A percentile compares a stretch with the other conserved stretches of the same genome.
Evolutionary conservation across 2,113 vertebrate species (phyloP).

Genomic region (Lepus europaeus): DNA sequence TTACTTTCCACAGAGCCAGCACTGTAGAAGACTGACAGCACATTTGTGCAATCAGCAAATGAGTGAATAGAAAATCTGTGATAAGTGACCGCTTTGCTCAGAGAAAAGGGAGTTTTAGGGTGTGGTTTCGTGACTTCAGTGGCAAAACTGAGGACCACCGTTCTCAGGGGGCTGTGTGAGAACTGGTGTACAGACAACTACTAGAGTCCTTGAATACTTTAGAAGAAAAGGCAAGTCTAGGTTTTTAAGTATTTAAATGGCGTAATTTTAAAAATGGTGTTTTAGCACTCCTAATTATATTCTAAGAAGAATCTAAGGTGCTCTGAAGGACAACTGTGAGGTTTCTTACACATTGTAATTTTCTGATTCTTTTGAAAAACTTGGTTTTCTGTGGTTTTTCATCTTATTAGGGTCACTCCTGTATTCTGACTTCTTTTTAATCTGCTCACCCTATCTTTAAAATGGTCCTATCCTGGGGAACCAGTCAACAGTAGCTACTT

Average conservation of each 20-base stretch:
- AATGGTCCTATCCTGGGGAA: constrained; percentile 26
- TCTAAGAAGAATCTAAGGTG: constrained; percentile 40
- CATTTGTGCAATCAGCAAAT: constrained; percentile 9
- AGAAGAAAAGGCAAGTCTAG: background rate
- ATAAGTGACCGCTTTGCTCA: constrained; percentile 9
- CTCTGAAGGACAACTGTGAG: constrained; percentile 1
- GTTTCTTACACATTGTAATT: constrained; percentile 33
- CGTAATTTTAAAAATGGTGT: no score
- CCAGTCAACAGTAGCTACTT: background rate
- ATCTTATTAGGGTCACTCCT: constrained; percentile 18
- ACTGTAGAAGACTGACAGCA: background rate
- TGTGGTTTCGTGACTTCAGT: background rate
- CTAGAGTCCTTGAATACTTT: constrained; percentile 14
- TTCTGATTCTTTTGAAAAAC: constrained; percentile 59
- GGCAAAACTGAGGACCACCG: background rate
- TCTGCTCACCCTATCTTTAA: background rate
- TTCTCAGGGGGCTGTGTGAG: background rate
- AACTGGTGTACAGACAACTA: background rate
- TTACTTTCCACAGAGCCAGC: background rate
- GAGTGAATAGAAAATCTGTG: constrained; percentile 51
- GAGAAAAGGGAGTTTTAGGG: background rate
- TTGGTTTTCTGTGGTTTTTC: constrained; percentile 21
- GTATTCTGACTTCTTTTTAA: background rate
- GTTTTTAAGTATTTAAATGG: background rate
- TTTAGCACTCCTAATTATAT: constrained; percentile 10